A percentile compares a stretch with the other conserved stretches of the same genome.
phyloP scores from a whole-genome alignment of 2,113 vertebrate species.

The Microcebus murinus region DNA sequence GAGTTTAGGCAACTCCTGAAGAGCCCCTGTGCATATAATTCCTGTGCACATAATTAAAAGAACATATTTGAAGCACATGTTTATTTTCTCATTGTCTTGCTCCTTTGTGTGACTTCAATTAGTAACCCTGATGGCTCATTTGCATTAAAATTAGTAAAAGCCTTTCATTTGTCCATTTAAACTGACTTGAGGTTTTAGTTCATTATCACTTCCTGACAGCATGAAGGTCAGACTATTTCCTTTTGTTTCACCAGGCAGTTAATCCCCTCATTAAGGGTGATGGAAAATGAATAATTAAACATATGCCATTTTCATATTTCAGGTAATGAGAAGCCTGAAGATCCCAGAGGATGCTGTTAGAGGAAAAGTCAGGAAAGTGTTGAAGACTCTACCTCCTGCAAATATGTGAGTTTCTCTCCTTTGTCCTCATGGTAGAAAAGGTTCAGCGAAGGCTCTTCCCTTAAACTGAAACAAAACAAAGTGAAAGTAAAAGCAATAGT shows the following conservation, averaged over 20 bases:
- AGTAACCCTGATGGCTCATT: conserved; percentile 23
- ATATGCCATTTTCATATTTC: conserved; percentile 61
- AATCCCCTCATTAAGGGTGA: conserved; percentile 63
- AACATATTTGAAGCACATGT: not conserved
- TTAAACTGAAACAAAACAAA: not conserved
- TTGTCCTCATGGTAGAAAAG: not conserved
- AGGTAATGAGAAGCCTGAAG: conserved; percentile 57
- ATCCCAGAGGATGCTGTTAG: not conserved
- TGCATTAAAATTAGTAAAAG: conserved; percentile 34
- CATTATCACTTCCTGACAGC: conserved; percentile 59
- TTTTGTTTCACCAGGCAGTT: conserved; percentile 59
- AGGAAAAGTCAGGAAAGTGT: not conserved
- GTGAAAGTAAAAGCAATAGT: not conserved
- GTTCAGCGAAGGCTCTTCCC: not conserved
- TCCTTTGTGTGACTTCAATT: not conserved
- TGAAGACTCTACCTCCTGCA: not conserved
- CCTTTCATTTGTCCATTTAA: conserved; percentile 53
- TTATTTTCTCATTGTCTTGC: conserved; percentile 33
- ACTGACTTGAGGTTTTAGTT: conserved; percentile 35
- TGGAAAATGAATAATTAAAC: conserved; percentile 75
- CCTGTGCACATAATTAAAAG: not conserved
- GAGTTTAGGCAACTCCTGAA: not conserved
- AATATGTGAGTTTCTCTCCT: not conserved
- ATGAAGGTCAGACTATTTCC: conserved; percentile 63
- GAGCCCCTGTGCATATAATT: not conserved